These are phyloP conservation scores for Varanus komodoensis DNA, from an alignment of 2,113 vertebrate species.

Conservation along the genomic window DNA sequence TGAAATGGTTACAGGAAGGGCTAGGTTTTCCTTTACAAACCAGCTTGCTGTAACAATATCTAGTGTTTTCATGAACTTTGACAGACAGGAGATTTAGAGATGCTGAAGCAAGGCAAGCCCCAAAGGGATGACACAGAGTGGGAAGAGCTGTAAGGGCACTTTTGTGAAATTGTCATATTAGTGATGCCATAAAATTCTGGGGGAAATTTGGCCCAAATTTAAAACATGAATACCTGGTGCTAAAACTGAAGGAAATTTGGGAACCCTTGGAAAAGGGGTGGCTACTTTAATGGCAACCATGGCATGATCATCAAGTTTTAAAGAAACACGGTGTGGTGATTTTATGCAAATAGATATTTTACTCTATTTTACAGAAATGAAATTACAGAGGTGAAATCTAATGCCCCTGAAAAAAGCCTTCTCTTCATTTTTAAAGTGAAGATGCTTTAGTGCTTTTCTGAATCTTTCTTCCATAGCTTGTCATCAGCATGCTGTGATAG, in stretches of 20 bases:
- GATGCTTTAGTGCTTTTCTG: not conserved
- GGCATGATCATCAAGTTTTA: not conserved
- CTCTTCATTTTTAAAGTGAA: not conserved
- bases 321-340: not conserved
- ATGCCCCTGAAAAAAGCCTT: not conserved
- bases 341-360: not conserved
- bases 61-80: constrained; percentile 21
- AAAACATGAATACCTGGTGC: constrained; percentile 8
- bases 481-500: too few species aligned
- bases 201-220: not conserved
- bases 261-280: constrained; percentile 3
- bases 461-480: not conserved
- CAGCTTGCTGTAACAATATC: constrained; percentile 28
- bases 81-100: not conserved
- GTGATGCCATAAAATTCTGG: not conserved
- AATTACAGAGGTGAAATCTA: not conserved
- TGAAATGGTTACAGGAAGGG: constrained; percentile 30
- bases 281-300: constrained; percentile 32
- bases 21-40: not conserved
- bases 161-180: not conserved
- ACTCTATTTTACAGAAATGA: not conserved
- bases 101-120: not conserved
- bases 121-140: constrained; percentile 7
- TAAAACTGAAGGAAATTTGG: not conserved
- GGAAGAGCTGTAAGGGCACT: not conserved